These are phyloP conservation scores for Cariama cristata DNA, from an alignment of 2,113 vertebrate genomes.

Conservation along the genomic window DNA sequence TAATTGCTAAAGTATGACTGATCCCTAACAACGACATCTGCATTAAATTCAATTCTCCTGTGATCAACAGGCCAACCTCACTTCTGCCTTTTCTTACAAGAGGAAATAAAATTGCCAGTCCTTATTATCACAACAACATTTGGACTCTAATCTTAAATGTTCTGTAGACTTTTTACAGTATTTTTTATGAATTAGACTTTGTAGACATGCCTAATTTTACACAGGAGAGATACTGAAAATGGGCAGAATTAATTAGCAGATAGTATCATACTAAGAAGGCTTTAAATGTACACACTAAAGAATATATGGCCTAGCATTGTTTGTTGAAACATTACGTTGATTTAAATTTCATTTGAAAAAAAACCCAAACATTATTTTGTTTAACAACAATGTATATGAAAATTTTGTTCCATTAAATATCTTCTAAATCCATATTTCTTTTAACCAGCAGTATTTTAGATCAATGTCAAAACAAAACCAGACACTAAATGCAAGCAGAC, in stretches of 20 bases:
- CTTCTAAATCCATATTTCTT: neutral
- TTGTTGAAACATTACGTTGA: neutral
- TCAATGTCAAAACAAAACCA: neutral
- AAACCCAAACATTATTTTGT: neutral
- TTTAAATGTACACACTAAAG: neutral
- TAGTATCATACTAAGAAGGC: neutral
- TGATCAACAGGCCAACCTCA: neutral
- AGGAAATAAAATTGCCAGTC: neutral
- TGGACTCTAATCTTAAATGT: neutral
- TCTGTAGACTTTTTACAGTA: rapidly evolving
- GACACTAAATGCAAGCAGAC: neutral
- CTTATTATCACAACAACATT: neutral
- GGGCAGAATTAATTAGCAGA: neutral
- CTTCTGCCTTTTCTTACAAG: neutral
- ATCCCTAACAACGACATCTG: neutral
- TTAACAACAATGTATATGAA: neutral
- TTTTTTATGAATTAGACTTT: neutral
- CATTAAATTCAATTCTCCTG: neutral
- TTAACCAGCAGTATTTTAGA: neutral
- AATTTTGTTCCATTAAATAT: neutral
- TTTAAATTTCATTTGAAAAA: neutral
- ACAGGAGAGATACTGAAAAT: neutral
- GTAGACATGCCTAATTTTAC: neutral
- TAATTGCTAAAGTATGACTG: neutral
- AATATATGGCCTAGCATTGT: neutral